Conservation (phyloP, 2,113 vertebrate genomes). For the Elaphurus davidianus region DNA sequence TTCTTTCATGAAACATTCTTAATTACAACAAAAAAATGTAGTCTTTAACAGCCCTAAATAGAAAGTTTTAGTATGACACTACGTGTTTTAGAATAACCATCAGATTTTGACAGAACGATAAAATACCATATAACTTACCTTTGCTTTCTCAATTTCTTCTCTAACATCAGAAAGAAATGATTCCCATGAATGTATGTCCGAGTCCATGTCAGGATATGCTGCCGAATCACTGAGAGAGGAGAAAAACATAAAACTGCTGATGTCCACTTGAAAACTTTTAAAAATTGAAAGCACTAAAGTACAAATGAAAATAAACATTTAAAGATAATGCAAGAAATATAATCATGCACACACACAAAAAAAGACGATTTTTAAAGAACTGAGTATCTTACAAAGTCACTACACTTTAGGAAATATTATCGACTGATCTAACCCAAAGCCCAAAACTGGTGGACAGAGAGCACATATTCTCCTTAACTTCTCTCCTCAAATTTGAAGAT, state of each 20-base stretch:
- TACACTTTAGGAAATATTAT: not conserved
- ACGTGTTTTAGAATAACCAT: not conserved
- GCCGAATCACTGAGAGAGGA: constrained; percentile 62
- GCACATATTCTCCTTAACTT: not conserved
- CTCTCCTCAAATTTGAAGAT: not conserved
- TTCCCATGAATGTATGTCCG: constrained; percentile 75
- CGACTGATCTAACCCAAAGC: not conserved
- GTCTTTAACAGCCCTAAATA: not conserved
- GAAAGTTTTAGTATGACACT: not conserved
- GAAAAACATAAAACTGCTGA: not conserved
- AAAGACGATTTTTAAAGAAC: not conserved
- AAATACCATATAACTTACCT: constrained; percentile 71
- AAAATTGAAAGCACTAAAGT: not conserved
- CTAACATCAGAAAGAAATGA: constrained; percentile 70
- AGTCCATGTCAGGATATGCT: constrained; percentile 31
- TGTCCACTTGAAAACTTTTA: not conserved
- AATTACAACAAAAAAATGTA: not conserved
- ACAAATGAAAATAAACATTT: not conserved
- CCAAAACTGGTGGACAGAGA: not conserved
- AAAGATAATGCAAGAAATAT: not conserved
- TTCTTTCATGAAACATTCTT: not conserved
- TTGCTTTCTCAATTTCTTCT: constrained; percentile 70
- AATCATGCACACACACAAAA: not conserved
- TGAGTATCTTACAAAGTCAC: not conserved
- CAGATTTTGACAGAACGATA: not conserved